A percentile compares a stretch with the other conserved stretches of the same genome.
Evolutionary conservation across 1,140 invertebrate genomes (phyloP).

Genomic region (Hylyphantes graminicola): DNA sequence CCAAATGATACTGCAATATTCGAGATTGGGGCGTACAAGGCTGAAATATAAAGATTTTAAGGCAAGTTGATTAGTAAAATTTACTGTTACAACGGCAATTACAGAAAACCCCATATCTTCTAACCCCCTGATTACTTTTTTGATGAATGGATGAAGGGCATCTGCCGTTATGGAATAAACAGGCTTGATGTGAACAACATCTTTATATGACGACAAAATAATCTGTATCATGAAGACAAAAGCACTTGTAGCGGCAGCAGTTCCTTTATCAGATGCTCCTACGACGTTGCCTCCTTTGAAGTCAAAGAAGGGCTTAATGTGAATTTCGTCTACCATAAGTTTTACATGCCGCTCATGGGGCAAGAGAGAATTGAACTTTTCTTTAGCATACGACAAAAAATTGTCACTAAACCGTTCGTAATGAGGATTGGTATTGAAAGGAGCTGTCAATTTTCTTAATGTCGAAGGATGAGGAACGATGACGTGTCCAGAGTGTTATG

Average conservation of each 20-base stretch:
- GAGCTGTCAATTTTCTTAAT: not conserved
- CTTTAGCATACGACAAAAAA: not conserved
- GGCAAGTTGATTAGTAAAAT: no score
- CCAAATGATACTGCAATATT: no score
- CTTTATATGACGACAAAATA: no score
- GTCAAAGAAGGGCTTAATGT: no score
- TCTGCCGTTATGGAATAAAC: conserved; percentile 38
- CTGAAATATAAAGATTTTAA: no score
- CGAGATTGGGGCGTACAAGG: no score
- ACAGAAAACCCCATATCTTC: conserved; percentile 31
- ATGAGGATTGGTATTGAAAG: not conserved
- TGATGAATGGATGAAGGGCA: conserved; percentile 21
- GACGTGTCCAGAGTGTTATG: not conserved
- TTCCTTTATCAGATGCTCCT: no score
- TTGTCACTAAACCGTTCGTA: not conserved
- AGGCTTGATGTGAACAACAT: not conserved
- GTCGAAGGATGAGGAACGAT: conserved; percentile 1
- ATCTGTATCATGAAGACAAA: no score
- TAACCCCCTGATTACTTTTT: not conserved
- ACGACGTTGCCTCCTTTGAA: no score
- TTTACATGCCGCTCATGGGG: not conserved
- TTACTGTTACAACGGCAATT: conserved; percentile 38
- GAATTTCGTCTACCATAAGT: conserved; percentile 8
- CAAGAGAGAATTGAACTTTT: conserved; percentile 9
- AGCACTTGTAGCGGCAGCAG: no score